Evolutionary conservation across 2,888 invertebrate genomes (phyloP).

Genomic region (Octonoba sinensis): DNA sequence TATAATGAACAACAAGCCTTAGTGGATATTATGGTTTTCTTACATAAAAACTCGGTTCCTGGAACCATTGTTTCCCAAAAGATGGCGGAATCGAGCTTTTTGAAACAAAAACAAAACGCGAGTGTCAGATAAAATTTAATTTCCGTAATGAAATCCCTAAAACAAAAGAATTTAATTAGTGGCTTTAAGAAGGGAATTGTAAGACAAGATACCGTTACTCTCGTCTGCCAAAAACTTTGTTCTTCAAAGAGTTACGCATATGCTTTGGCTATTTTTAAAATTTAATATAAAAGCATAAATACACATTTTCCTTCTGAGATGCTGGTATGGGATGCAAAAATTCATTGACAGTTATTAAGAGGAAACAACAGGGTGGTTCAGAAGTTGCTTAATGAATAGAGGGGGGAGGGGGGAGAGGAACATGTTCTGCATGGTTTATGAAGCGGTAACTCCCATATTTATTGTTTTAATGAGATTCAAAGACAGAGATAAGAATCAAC

Average conservation of each 20-base stretch:
- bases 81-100: constrained; percentile 13
- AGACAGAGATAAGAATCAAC: too few relatives aligned
- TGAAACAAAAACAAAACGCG: background rate
- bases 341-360: constrained; percentile 44
- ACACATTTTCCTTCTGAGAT: too few relatives aligned
- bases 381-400: background rate
- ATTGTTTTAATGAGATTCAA: too few relatives aligned
- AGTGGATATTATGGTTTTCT: too few relatives aligned
- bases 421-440: background rate
- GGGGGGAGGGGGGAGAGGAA: background rate
- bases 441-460: too few relatives aligned
- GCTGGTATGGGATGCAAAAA: constrained; percentile 23
- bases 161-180: constrained; percentile 57
- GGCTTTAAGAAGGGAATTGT: constrained; percentile 34
- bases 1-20: too few relatives aligned
- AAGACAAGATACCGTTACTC: constrained; percentile 11
- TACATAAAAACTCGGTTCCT: constrained; percentile 10
- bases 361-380: background rate
- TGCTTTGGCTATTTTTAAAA: constrained; percentile 29
- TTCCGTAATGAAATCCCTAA: constrained; percentile 41
- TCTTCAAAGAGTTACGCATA: background rate
- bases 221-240: constrained; percentile 1
- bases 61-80: constrained; percentile 22
- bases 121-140: constrained; percentile 50
- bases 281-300: constrained; percentile 14